These are phyloP conservation scores for Antheraea mylitta DNA, from an alignment of 1,140 invertebrate species.

Conservation along the genomic window DNA sequence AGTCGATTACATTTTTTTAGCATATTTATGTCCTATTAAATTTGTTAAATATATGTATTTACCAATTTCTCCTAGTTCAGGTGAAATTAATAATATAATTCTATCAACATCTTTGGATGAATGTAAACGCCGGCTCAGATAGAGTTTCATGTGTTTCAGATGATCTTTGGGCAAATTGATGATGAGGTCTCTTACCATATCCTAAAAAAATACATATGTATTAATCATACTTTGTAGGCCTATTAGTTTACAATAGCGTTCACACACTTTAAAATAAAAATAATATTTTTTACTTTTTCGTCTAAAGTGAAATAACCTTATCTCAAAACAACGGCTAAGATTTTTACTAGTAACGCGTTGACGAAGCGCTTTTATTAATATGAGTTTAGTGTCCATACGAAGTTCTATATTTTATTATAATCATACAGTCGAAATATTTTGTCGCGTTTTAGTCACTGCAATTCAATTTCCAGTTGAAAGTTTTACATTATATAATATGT, in stretches of 20 bases:
- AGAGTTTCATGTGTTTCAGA: constrained; percentile 66
- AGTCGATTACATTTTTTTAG: too few relatives aligned
- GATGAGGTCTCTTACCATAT: constrained; percentile 57
- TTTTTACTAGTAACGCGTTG: neutral
- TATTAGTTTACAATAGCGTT: too few relatives aligned
- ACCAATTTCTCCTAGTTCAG: constrained; percentile 54
- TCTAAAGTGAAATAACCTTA: neutral
- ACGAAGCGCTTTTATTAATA: too few relatives aligned
- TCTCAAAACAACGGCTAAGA: neutral
- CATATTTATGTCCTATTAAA: too few relatives aligned
- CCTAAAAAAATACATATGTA: constrained; percentile 32
- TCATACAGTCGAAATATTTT: too few relatives aligned
- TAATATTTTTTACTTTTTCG: neutral
- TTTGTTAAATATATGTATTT: constrained; percentile 7
- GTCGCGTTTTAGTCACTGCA: too few relatives aligned
- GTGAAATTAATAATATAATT: constrained; percentile 53
- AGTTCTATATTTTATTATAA: too few relatives aligned
- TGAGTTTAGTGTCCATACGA: too few relatives aligned
- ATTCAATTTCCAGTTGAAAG: too few relatives aligned
- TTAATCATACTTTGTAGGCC: too few relatives aligned
- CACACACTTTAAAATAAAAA: neutral
- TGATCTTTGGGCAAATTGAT: constrained; percentile 62
- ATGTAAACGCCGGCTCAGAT: constrained; percentile 36
- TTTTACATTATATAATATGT: too few relatives aligned
- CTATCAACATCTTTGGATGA: constrained; percentile 49